These are phyloP conservation scores for Eupithecia tripunctaria DNA, from an alignment of 2,888 invertebrate species.

Conservation along the genomic window DNA sequence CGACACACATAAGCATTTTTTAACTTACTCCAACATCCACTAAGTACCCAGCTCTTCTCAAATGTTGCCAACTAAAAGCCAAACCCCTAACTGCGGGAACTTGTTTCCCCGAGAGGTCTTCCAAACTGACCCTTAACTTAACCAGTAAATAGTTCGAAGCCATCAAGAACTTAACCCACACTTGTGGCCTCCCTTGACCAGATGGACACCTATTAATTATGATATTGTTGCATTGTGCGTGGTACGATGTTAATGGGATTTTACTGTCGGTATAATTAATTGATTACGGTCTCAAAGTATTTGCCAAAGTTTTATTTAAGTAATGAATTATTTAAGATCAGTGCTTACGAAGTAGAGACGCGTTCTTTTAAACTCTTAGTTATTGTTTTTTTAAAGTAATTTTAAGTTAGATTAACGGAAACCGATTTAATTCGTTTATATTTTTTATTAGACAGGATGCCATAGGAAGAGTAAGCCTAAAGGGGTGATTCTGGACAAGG, in stretches of 20 bases:
- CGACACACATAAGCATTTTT: not conserved
- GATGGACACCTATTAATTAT: conserved; percentile 49
- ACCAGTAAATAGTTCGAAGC: conserved; percentile 80
- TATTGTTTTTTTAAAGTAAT: too few relatives aligned
- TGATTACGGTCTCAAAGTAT: not conserved
- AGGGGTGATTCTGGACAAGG: too few relatives aligned
- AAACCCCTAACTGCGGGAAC: conserved; percentile 44
- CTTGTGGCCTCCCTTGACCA: conserved; percentile 71
- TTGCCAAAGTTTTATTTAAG: not conserved
- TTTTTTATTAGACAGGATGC: too few relatives aligned
- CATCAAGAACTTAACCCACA: conserved; percentile 82
- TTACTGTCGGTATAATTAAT: conserved; percentile 34
- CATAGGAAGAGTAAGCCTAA: too few relatives aligned
- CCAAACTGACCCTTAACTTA: conserved; percentile 79
- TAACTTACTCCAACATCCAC: not conserved
- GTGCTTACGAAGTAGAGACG: too few relatives aligned
- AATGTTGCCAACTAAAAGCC: conserved; percentile 21
- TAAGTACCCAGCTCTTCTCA: conserved; percentile 8
- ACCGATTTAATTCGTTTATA: too few relatives aligned
- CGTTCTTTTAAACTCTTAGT: too few relatives aligned
- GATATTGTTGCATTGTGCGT: conserved; percentile 14
- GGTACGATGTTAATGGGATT: conserved; percentile 43
- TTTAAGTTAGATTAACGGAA: too few relatives aligned
- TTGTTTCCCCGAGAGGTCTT: conserved; percentile 67
- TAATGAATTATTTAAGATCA: not conserved